Evolutionary conservation across 1,140 invertebrate species (phyloP), one percentile per base, ranked within the genome.

Genomic region (Bombus picipes): DNA sequence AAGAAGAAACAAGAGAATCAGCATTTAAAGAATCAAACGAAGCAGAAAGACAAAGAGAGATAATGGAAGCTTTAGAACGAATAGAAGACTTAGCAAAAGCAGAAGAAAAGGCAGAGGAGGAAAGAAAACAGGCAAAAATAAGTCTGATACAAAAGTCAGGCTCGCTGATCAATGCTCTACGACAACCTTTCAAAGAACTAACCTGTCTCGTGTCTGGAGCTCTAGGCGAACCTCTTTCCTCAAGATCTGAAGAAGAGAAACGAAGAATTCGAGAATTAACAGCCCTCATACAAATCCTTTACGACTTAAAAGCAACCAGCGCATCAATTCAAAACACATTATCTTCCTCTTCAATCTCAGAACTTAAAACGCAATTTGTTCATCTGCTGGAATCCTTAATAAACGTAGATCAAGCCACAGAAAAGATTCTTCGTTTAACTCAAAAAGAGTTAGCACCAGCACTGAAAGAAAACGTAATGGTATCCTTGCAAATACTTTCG

Each of bases 241-340:
- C 75, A 28, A 86, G 88, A 72, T 84, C 88, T 5, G 86, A 92
- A 32, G 89, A 92, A 66, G 83, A 89, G 28, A 91, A 87, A 41
- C 85, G 85, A 22, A 88, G 88, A 57, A 72, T 89, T 43, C 87
- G 81, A 74, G 86, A 84, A 74, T 41, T 87, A 18, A 89, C 85
- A 28, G 87, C 86, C 0, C 62, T 90, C 53, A 70, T 90, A 41
- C 89, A 90, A 74, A 90, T 86, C 57, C 68, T 90, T 2, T 77
- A 88, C 28, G 89, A 90, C 41, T 43, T 90, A 34, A 83, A 86
- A 74, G 81, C 84, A 9, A 83, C 86, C 1, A 83, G 70, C 39
- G 18, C n/a, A 25, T 87, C 86, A 8, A 70, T 88, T 53, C 25
- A 22, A 39, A 77, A 68, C 0, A 59, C 43, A 1, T 28, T 72